Evolutionary conservation across 1,140 invertebrate genomes (phyloP).

Genomic region (Delia radicum): DNA sequence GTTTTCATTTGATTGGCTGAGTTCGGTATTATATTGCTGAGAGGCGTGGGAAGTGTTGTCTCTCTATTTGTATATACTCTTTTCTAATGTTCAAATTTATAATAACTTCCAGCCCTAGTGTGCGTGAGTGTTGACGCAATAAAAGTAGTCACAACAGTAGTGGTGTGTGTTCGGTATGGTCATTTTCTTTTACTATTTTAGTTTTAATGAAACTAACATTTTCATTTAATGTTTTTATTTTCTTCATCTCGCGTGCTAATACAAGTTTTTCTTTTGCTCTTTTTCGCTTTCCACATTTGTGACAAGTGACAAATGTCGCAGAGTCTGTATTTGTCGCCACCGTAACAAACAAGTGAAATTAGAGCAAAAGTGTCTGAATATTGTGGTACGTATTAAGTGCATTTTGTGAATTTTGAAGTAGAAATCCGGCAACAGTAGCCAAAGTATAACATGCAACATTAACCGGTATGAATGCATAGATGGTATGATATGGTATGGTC

Average conservation of each 20-base stretch:
- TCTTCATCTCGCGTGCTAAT: constrained; percentile 3
- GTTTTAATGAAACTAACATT: constrained; percentile 11
- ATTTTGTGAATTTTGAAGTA: neutral
- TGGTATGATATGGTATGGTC: neutral
- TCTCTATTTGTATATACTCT: no score
- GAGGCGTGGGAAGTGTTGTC: no score
- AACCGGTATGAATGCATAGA: neutral
- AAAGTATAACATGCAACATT: neutral
- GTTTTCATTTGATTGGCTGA: no score
- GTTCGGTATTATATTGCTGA: no score
- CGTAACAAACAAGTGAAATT: constrained; percentile 17
- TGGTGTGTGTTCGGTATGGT: neutral
- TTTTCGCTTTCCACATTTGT: neutral
- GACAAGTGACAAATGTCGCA: constrained; percentile 19
- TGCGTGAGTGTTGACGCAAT: no score
- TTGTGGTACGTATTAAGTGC: no score
- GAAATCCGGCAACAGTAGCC: constrained; percentile 14
- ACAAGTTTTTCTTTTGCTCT: constrained; percentile 10
- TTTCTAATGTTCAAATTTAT: no score
- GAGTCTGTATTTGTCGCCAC: constrained; percentile 12
- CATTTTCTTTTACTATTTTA: no score
- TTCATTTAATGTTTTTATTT: neutral
- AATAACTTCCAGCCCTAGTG: no score
- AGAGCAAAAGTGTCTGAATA: constrained; percentile 15
- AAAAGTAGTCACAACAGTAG: no score